Evolutionary conservation across 2,888 invertebrate genomes (phyloP), one percentile per base, ranked within the genome.

Genomic region (Pherbina coryleti): DNA sequence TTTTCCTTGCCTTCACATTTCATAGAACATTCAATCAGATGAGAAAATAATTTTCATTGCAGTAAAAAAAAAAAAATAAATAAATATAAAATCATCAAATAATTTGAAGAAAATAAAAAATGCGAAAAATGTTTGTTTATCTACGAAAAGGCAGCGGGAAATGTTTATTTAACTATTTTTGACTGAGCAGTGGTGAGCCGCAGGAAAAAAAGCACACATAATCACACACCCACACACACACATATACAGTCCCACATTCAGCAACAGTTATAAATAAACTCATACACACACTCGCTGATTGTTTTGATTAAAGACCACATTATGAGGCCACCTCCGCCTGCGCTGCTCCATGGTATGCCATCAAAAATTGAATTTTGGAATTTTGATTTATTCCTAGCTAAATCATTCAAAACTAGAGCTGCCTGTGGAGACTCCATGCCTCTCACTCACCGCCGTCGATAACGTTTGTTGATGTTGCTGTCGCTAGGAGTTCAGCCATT

Each of bases 141-240:
- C 31, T 31, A 7, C 3, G 64, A 55, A 55, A 55, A 55, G 22
- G 55, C 55, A 5, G 55, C 55, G 64, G 31, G 5, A 17, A 66
- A 66, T 66, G 64, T 66, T 66, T 66, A 66, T 66, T 66, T 66
- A 34, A 66, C 64, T 37, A 34, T 66, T 37, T n/a, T 66, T 37
- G 64, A 66, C 64, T 66, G 64, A 34, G 64, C 11, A 60, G 17
- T 60, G 60, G 60, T 22, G 25, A 28, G 28, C 60, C 25, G 60
- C 28, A 28, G 25, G 17, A 11, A 44, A 44, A 44, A 44, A 44
- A 37, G 8, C n/a, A n/a, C n/a, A n/a, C n/a, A n/a, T n/a, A n/a
- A n/a, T n/a, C n/a, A n/a, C n/a, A n/a, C n/a, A 31, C 31, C 4
- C 37, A 37, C 57, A 14, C 14, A 28, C 60, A 28, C 25, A 28